phyloP scores from a whole-genome alignment of 1,140 invertebrate genomes.

The Drusus annulatus region DNA sequence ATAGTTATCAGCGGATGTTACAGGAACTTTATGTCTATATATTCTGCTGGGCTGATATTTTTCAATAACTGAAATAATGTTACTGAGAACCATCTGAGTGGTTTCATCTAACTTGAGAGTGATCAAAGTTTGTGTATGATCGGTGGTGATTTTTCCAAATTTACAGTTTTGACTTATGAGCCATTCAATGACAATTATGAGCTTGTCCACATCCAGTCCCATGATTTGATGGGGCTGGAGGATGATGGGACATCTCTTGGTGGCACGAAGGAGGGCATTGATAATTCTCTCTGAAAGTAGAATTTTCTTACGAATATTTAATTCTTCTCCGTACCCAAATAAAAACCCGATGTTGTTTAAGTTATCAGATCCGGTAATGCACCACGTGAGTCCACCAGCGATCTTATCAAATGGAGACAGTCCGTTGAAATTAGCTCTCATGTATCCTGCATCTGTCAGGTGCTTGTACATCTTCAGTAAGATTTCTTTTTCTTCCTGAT shows the following conservation, averaged over 20 bases:
- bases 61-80: conserved; percentile 31
- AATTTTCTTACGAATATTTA: conserved; percentile 54
- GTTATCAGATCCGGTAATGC: conserved; percentile 50
- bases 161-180: conserved; percentile 42
- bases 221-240: conserved; percentile 56
- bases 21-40: conserved; percentile 29
- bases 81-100: background rate
- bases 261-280: conserved; percentile 45
- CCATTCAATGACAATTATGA: conserved; percentile 53
- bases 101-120: conserved; percentile 24
- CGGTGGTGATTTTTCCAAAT: conserved; percentile 20
- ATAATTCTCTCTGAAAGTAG: conserved; percentile 56
- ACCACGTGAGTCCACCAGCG: conserved; percentile 55
- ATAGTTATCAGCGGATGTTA: conserved; percentile 1
- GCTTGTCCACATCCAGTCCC: conserved; percentile 54
- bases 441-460: conserved; percentile 52
- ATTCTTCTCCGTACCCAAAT: conserved; percentile 53
- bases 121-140: conserved; percentile 20
- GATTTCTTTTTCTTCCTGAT: conserved; percentile 52
- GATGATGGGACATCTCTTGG: conserved; percentile 50
- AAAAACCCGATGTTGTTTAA: conserved; percentile 50
- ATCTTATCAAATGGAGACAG: conserved; percentile 53
- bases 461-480: conserved; percentile 51
- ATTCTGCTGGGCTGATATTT: conserved; percentile 37
- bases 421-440: conserved; percentile 52